Conservation (phyloP, 1,140 invertebrate genomes). For the Drosophila aff. region DNA sequence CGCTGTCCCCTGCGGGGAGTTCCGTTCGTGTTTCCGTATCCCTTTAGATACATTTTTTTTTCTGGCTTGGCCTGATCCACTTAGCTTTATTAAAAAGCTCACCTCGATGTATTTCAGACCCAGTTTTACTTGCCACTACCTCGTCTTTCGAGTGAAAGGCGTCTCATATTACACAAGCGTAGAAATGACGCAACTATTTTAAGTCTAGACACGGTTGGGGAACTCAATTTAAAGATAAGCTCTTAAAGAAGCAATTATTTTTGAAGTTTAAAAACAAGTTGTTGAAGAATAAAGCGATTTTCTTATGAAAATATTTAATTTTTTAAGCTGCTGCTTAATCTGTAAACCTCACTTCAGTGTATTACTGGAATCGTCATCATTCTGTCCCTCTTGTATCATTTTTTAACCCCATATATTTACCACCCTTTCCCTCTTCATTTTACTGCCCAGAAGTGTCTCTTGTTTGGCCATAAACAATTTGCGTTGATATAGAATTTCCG, state of each 20-base stretch:
- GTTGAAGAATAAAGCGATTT: neutral
- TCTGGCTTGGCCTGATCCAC: slow-evolving; percentile 50
- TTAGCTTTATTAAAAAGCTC: slow-evolving; percentile 72
- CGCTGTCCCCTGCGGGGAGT: slow-evolving; percentile 2
- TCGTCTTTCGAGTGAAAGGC: slow-evolving; percentile 26
- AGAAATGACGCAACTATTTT: slow-evolving; percentile 1
- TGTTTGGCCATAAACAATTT: slow-evolving; percentile 65
- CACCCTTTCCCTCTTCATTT: slow-evolving; percentile 2
- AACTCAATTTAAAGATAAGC: neutral
- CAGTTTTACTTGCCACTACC: slow-evolving; percentile 6
- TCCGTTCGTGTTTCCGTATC: slow-evolving; percentile 19
- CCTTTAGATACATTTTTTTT: slow-evolving; percentile 3
- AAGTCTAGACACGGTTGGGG: neutral
- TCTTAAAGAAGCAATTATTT: neutral
- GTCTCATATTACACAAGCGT: slow-evolving; percentile 15
- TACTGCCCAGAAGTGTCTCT: slow-evolving; percentile 1
- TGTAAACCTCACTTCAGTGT: neutral
- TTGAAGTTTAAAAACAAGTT: neutral
- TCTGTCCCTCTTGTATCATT: too few species aligned
- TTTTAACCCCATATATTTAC: slow-evolving; percentile 5
- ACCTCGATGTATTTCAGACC: slow-evolving; percentile 13
- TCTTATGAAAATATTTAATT: neutral
- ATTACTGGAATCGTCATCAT: neutral
- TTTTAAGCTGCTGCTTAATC: neutral
- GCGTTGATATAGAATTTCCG: slow-evolving; percentile 74